Evolutionary conservation across 2,797 vertebrate species (phyloP), one percentile per base, ranked within the genome.

Genomic region (Jordanella pulchra): DNA sequence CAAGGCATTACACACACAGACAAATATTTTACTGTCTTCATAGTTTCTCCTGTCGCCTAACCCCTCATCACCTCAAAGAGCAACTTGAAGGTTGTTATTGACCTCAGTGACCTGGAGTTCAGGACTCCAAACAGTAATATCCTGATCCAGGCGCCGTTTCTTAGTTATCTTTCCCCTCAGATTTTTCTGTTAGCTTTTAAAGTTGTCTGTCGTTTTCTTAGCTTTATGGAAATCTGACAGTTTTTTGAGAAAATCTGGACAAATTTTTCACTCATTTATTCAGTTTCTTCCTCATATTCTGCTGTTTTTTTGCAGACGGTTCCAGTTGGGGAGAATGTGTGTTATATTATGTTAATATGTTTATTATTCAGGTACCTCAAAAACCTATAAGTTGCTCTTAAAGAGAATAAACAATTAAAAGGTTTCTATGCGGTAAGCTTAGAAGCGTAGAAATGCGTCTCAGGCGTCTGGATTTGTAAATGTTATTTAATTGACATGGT

Each of bases 1-100:
- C 53, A 99, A 98, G 96, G 97, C 94, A 93, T 39, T 13, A 7
- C 66, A 23, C 7, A 47, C 25, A 69, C 54, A 53, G 32, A 55
- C 35, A 60, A 21, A 10, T 2, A 50, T 50, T 21, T 51, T 51
- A 2, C 23, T 51, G n/a, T 51, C 50, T 51, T 51, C n/a, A 13
- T 27, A n/a, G 51, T n/a, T 54, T 12, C 23, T 18, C 47, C 21
- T 7, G 47, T n/a, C n/a, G 21, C 23, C 23, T 53, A 25, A 53
- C 9, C 50, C 50, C 47, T 5, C 35, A 1, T 39, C 35, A 21
- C 47, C 18, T 51, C 7, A 54, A 27, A 54, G 10, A 54, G 51
- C 51, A 25, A 12, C 25, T 25, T 27, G 51, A 11, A 54, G n/a
- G 51, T 54, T 54, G 25, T 10, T 39, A 39, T 39, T 25, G 47